Conservation (phyloP, 2,797 vertebrate species). For the Tympanoctomys barrerae region DNA sequence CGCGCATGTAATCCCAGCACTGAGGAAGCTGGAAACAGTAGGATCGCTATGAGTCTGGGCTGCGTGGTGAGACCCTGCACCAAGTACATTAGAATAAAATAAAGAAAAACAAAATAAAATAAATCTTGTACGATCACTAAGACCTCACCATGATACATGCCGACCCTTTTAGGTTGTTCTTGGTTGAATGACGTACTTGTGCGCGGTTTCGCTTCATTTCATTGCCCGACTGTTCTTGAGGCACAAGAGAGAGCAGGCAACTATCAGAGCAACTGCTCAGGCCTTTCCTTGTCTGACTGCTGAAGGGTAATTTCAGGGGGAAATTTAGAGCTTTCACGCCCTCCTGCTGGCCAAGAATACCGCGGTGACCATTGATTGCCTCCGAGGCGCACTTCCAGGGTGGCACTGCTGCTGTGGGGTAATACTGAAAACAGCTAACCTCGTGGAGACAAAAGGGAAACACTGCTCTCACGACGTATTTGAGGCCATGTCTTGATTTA, state of each 20-base stretch:
- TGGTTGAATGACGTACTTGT: not conserved
- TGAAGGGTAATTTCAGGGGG: not conserved
- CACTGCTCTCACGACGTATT: constrained; percentile 25
- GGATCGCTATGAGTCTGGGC: too few species aligned
- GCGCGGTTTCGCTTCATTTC: not conserved
- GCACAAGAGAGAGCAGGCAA: not conserved
- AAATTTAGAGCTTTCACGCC: not conserved
- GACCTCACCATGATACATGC: not conserved
- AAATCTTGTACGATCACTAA: not conserved
- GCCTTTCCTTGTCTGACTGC: not conserved
- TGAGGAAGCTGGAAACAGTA: too few species aligned
- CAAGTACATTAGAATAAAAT: too few species aligned
- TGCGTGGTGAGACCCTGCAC: too few species aligned
- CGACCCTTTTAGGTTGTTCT: not conserved
- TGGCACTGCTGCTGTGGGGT: not conserved
- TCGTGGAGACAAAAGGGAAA: constrained; percentile 60
- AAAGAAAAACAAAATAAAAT: not conserved
- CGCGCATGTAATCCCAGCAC: too few species aligned
- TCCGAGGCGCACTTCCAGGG: not conserved
- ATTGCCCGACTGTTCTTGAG: not conserved
- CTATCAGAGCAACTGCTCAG: not conserved
- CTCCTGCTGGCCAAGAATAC: not conserved
- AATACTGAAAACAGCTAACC: constrained; percentile 36
- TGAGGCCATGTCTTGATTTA: not conserved
- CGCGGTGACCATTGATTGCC: not conserved